Evolutionary conservation across 2,797 vertebrate species (phyloP).

Genomic region (Sandelia bainsii): DNA sequence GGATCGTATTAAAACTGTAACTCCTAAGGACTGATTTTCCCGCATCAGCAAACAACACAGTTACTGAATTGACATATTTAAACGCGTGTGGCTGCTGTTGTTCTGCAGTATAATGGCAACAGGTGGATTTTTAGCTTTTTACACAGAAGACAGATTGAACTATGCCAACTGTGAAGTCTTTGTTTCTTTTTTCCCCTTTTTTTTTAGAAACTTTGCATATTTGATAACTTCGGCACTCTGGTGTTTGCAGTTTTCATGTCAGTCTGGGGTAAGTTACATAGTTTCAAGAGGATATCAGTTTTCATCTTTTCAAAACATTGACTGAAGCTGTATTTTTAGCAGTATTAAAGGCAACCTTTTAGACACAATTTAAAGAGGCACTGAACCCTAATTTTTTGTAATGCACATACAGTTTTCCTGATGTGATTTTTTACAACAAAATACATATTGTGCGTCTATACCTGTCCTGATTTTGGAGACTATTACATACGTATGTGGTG

Average conservation of each 20-base stretch:
- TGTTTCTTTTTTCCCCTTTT: background rate
- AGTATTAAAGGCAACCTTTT: background rate
- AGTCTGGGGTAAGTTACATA: conserved; percentile 90
- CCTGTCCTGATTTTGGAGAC: too few species aligned
- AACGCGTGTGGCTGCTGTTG: background rate
- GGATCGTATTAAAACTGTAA: background rate
- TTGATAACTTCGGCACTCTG: conserved; percentile 95
- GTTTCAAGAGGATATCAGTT: background rate
- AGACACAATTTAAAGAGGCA: too few species aligned
- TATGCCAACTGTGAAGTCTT: background rate
- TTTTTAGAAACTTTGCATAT: conserved; percentile 93
- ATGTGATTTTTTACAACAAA: too few species aligned
- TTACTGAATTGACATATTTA: conserved; percentile 6
- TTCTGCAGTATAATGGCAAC: background rate
- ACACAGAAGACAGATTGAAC: background rate
- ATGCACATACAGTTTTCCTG: too few species aligned
- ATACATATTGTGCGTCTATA: too few species aligned
- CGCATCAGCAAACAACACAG: background rate
- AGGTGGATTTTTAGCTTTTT: conserved; percentile 3
- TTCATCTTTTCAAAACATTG: too few species aligned
- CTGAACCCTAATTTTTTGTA: too few species aligned
- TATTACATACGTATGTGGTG: too few species aligned
- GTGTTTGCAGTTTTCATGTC: conserved; percentile 97
- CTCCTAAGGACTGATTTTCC: background rate
- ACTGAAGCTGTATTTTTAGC: background rate